Evolutionary conservation across 2,888 invertebrate species (phyloP).

Genomic region (Melieria omissa): DNA sequence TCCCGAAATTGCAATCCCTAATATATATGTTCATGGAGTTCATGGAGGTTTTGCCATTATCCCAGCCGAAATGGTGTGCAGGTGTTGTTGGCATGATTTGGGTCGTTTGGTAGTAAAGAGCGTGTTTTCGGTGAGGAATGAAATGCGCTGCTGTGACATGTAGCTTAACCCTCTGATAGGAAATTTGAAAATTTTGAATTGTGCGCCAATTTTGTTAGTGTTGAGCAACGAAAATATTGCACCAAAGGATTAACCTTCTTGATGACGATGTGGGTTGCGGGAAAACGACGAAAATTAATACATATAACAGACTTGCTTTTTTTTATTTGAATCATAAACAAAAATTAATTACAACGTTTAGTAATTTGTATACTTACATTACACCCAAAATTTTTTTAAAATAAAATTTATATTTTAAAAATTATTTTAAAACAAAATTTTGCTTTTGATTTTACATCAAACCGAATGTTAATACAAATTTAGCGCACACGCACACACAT

Average conservation of each 20-base stretch:
- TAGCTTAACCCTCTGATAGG: too few species aligned
- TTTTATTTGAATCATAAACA: constrained; percentile 18
- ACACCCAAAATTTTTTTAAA: constrained; percentile 66
- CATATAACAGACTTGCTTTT: constrained; percentile 11
- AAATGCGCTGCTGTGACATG: too few species aligned
- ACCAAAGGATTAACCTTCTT: not conserved
- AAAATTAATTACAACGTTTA: constrained; percentile 28
- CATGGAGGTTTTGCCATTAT: too few species aligned
- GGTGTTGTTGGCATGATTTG: too few species aligned
- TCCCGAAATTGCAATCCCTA: too few species aligned
- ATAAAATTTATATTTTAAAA: constrained; percentile 66
- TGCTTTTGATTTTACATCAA: constrained; percentile 61
- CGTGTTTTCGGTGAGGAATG: too few species aligned
- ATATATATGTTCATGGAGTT: too few species aligned
- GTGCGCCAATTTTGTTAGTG: not conserved
- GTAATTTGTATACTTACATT: constrained; percentile 59
- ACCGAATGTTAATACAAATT: constrained; percentile 47
- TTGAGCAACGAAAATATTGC: not conserved
- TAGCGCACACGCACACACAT: constrained; percentile 35
- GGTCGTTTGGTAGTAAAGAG: too few species aligned
- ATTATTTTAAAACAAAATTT: constrained; percentile 66
- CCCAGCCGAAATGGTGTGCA: too few species aligned
- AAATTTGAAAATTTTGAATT: not conserved
- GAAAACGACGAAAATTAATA: constrained; percentile 3
- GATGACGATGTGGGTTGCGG: not conserved